A percentile compares a stretch with the other conserved stretches of the same genome.
Conservation (phyloP, 2,113 vertebrate species). For the Heterocephalus glaber region DNA sequence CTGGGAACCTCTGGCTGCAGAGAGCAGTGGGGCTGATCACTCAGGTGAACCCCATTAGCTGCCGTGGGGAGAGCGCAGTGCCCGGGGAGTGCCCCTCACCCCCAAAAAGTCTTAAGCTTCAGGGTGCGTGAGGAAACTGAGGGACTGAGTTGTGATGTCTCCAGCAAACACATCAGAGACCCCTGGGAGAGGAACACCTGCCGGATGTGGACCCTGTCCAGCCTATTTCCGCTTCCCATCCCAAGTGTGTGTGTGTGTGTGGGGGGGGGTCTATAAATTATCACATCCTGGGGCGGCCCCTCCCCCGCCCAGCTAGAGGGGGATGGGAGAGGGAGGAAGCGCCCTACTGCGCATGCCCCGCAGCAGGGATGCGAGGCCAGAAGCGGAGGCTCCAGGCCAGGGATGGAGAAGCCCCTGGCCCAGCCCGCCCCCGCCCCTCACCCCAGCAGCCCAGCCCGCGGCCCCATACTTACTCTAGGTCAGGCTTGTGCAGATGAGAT, state of each 20-base stretch:
- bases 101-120: neutral
- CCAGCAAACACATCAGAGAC: neutral
- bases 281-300: neutral
- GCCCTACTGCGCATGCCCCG: slow-evolving; percentile 66
- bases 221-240: slow-evolving; percentile 21
- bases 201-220: neutral
- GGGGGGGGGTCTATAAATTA: neutral
- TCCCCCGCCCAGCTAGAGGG: neutral
- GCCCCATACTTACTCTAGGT: slow-evolving; percentile 39
- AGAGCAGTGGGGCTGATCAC: neutral
- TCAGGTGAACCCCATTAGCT: neutral
- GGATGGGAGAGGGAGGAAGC: neutral
- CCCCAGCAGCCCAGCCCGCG: neutral
- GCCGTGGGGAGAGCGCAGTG: neutral
- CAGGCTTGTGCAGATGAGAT: neutral
- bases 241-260: neutral
- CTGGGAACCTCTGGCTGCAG: neutral
- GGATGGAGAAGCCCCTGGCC: slow-evolving; percentile 14
- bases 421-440: neutral
- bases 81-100: neutral
- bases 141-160: neutral
- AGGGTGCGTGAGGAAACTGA: neutral
- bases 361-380: slow-evolving; percentile 38
- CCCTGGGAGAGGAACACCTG: slow-evolving; percentile 18
- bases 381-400: neutral